phyloP scores from a whole-genome alignment of 2,113 vertebrate genomes.

The Microtus montanus region DNA sequence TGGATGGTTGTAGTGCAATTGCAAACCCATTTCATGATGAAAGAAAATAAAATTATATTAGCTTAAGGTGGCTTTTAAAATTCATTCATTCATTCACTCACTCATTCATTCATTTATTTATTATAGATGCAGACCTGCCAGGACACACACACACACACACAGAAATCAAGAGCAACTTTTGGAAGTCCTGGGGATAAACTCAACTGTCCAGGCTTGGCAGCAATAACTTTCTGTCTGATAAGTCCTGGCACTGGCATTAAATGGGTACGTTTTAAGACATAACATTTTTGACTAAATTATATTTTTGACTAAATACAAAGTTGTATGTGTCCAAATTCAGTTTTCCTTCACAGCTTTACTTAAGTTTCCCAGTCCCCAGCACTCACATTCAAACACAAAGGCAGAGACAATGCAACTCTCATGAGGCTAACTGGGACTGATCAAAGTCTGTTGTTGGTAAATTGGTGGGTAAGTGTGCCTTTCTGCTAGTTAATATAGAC shows the following conservation, averaged over 20 bases:
- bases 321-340: background rate
- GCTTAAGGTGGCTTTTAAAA: background rate
- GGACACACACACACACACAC: no score
- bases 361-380: rapidly evolving
- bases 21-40: background rate
- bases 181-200: background rate
- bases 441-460: background rate
- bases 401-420: background rate
- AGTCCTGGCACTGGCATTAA: background rate
- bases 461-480: background rate
- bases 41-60: slow-evolving; percentile 3
- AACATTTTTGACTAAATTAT: background rate
- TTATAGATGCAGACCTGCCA: background rate
- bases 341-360: background rate
- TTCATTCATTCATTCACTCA: background rate
- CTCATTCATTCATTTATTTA: background rate
- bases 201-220: background rate
- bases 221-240: no score
- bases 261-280: background rate
- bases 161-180: background rate
- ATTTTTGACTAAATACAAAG: background rate
- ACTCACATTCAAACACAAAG: background rate
- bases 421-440: background rate
- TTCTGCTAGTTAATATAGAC: slow-evolving; percentile 4
- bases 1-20: background rate